Percentiles rank a stretch among this genome's conserved stretches.
Conservation (phyloP, 2,888 invertebrate species). For the Flexamia atlantica region DNA sequence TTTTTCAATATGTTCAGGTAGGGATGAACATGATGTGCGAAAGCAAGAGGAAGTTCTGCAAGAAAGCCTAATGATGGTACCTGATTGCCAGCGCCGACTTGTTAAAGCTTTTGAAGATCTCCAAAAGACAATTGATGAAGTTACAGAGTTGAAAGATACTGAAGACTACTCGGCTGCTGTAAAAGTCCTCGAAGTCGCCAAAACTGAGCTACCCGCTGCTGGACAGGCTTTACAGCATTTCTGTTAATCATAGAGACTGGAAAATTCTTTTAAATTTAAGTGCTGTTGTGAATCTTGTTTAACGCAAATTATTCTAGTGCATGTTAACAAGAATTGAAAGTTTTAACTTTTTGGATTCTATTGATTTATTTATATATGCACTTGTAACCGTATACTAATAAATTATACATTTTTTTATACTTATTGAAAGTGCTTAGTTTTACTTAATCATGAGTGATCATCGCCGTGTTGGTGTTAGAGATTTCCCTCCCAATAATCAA, state of each 20-base stretch:
- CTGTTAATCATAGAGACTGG: slow-evolving; percentile 18
- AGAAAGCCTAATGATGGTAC: slow-evolving; percentile 95
- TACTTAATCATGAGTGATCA: not conserved
- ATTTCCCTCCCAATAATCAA: not conserved
- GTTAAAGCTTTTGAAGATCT: slow-evolving; percentile 88
- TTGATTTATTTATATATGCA: not conserved
- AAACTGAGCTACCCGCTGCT: slow-evolving; percentile 64
- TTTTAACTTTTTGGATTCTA: not conserved
- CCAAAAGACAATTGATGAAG: slow-evolving; percentile 83
- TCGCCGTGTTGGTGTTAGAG: not conserved
- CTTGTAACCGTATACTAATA: not conserved
- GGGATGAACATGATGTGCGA: slow-evolving; percentile 87
- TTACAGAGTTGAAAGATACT: slow-evolving; percentile 86
- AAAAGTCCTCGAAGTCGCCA: slow-evolving; percentile 80
- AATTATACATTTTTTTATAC: not conserved
- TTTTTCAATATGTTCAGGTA: slow-evolving; percentile 74
- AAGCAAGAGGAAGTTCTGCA: slow-evolving; percentile 94
- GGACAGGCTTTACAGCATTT: slow-evolving; percentile 58
- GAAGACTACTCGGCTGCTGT: slow-evolving; percentile 85
- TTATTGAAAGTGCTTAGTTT: not conserved
- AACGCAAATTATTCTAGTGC: not conserved
- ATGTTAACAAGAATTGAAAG: not conserved
- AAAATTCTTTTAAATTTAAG: slow-evolving; percentile 32
- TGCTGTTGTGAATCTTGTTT: slow-evolving; percentile 13
- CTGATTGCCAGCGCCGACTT: slow-evolving; percentile 90